Percentiles rank a stretch among this genome's conserved stretches.
phyloP scores from a whole-genome alignment of 2,113 vertebrate species.

The Salvelinus namaycush region DNA sequence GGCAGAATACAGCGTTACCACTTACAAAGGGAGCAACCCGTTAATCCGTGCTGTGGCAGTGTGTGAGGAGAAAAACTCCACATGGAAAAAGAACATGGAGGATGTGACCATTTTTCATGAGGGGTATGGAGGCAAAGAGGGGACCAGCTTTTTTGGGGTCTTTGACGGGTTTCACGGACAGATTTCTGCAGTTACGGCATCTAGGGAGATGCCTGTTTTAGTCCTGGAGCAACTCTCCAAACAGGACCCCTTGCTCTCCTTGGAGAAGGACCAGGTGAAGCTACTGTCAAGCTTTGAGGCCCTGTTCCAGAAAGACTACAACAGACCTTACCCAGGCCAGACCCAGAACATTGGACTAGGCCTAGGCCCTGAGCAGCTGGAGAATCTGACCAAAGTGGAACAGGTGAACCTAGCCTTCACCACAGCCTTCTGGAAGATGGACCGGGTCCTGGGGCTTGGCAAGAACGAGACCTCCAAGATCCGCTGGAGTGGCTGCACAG shows the following conservation, averaged over 20 bases:
- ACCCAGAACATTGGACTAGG: background rate
- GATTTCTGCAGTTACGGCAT: constrained; percentile 54
- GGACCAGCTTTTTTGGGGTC: constrained; percentile 67
- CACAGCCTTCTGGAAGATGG: constrained; percentile 72
- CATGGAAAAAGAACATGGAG: constrained; percentile 60
- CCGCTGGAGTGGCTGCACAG: constrained; percentile 70
- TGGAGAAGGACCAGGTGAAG: constrained; percentile 45
- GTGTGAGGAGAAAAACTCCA: constrained; percentile 65
- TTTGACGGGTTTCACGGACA: constrained; percentile 58
- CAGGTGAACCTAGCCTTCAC: constrained; percentile 62
- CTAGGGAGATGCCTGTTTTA: constrained; percentile 66
- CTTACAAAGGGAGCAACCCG: constrained; percentile 23
- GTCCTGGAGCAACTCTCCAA: constrained; percentile 68
- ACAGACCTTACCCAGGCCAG: constrained; percentile 29
- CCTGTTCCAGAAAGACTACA: constrained; percentile 53
- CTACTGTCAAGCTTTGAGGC: constrained; percentile 56
- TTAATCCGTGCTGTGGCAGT: constrained; percentile 61
- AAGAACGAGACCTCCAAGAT: constrained; percentile 66
- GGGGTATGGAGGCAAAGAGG: constrained; percentile 63
- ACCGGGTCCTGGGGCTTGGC: constrained; percentile 65
- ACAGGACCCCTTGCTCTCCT: constrained; percentile 51
- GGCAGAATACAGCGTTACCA: constrained; percentile 12
- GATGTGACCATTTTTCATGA: constrained; percentile 52
- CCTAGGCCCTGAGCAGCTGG: background rate
- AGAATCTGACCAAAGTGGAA: constrained; percentile 7